phyloP scores from a whole-genome alignment of 1,140 invertebrate genomes.

The Subanguina moxae region DNA sequence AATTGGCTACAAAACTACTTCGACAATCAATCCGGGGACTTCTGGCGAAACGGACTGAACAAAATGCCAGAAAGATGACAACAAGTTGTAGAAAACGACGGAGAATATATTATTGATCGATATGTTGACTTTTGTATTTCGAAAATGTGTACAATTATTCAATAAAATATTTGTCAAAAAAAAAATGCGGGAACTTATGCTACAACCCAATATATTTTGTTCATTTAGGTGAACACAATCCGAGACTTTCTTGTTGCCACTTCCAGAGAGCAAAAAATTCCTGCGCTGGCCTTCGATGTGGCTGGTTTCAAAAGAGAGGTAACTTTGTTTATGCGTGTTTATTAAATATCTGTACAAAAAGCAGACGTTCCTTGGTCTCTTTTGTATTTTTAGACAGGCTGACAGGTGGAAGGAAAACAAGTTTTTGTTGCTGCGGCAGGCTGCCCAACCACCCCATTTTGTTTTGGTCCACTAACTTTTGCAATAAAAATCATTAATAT shows the following conservation, averaged over 20 bases:
- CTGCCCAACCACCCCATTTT: neutral
- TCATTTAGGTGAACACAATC: slow-evolving; percentile 19
- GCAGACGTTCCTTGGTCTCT: neutral
- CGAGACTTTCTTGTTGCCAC: slow-evolving; percentile 6
- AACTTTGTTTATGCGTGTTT: too few species aligned
- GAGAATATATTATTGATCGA: too few species aligned
- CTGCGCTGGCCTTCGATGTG: slow-evolving; percentile 16
- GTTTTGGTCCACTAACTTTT: neutral
- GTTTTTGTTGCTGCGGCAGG: neutral
- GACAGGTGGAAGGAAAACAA: neutral
- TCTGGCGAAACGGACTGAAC: too few species aligned
- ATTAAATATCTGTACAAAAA: too few species aligned
- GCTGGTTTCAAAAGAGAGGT: slow-evolving; percentile 26
- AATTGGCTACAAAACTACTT: too few species aligned
- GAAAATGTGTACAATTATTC: too few species aligned
- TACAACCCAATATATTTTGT: too few species aligned
- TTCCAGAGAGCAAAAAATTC: slow-evolving; percentile 9
- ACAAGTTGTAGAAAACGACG: neutral
- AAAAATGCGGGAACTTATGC: neutral
- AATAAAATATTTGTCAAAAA: neutral
- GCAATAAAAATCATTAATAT: neutral
- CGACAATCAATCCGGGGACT: too few species aligned
- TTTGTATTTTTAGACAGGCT: slow-evolving; percentile 1
- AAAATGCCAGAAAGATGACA: neutral
- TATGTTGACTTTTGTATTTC: too few species aligned